These are phyloP conservation scores for Dinomys branickii DNA, from an alignment of 2,113 vertebrate species.

Conservation along the genomic window DNA sequence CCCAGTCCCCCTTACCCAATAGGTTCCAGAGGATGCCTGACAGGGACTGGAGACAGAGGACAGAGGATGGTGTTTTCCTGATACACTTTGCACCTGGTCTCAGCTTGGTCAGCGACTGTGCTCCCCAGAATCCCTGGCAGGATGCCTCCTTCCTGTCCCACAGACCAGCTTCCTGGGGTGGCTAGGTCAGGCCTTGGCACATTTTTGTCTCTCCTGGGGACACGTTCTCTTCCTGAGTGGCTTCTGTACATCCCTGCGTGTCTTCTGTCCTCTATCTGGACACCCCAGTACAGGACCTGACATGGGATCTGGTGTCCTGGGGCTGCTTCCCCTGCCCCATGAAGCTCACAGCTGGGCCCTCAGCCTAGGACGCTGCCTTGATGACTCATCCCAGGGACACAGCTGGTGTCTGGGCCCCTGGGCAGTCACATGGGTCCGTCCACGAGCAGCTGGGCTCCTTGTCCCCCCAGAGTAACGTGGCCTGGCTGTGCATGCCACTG, in stretches of 20 bases:
- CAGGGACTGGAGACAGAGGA: background rate
- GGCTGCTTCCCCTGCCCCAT: background rate
- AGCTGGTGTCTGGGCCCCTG: too few relatives aligned
- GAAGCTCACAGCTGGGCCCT: background rate
- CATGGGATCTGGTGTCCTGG: rapidly evolving
- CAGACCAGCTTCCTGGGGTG: background rate
- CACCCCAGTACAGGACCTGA: background rate
- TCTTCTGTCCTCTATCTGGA: background rate
- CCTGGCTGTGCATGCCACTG: background rate
- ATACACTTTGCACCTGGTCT: background rate
- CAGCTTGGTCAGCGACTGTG: too few relatives aligned
- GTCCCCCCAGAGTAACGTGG: too few relatives aligned
- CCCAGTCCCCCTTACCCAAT: background rate
- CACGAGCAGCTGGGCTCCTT: too few relatives aligned
- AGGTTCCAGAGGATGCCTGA: background rate
- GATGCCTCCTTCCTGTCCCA: background rate
- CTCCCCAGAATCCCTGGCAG: background rate
- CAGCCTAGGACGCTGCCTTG: background rate
- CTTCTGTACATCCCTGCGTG: background rate
- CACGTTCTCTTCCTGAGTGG: background rate
- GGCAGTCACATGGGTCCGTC: background rate
- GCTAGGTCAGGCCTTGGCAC: background rate
- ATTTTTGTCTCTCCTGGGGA: background rate
- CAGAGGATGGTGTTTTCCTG: background rate
- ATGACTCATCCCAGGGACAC: background rate